Evolutionary conservation across 2,888 invertebrate genomes (phyloP).

Genomic region (Corbicula japonica): DNA sequence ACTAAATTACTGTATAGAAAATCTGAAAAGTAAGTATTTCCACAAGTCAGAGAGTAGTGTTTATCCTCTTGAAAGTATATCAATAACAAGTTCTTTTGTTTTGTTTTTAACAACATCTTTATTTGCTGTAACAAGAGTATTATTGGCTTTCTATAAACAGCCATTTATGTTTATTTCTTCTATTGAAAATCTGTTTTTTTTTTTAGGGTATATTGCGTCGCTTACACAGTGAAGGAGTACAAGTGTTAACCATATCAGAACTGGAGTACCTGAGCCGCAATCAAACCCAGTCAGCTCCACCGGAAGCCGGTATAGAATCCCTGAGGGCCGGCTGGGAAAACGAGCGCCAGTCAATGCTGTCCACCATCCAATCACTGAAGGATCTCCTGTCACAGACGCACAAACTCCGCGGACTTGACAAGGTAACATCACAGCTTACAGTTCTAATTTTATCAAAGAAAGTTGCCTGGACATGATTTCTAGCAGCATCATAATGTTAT

Average conservation of each 20-base stretch:
- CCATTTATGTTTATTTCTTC: too few species aligned
- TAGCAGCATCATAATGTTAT: too few species aligned
- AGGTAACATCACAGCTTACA: conserved; percentile 62
- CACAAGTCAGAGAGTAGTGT: too few species aligned
- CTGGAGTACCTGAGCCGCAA: conserved; percentile 82
- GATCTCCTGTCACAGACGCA: conserved; percentile 82
- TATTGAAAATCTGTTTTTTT: neutral
- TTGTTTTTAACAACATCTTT: neutral
- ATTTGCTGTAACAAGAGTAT: neutral
- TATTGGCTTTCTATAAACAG: neutral
- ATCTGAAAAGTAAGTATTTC: too few species aligned
- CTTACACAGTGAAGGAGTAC: conserved; percentile 84
- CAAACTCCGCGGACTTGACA: conserved; percentile 69
- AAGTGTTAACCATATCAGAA: conserved; percentile 84
- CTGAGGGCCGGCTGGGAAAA: conserved; percentile 81
- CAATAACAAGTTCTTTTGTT: too few species aligned
- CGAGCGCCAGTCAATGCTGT: conserved; percentile 81
- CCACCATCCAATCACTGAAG: conserved; percentile 83
- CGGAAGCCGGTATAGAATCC: conserved; percentile 66
- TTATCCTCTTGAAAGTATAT: neutral
- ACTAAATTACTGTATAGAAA: too few species aligned
- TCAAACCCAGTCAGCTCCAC: conserved; percentile 65
- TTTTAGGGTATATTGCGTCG: conserved; percentile 60
- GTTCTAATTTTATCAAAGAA: too few species aligned
- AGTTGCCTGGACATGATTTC: too few species aligned